Evolutionary conservation across 2,797 vertebrate species (phyloP).

Genomic region (Fistularia tabacaria): DNA sequence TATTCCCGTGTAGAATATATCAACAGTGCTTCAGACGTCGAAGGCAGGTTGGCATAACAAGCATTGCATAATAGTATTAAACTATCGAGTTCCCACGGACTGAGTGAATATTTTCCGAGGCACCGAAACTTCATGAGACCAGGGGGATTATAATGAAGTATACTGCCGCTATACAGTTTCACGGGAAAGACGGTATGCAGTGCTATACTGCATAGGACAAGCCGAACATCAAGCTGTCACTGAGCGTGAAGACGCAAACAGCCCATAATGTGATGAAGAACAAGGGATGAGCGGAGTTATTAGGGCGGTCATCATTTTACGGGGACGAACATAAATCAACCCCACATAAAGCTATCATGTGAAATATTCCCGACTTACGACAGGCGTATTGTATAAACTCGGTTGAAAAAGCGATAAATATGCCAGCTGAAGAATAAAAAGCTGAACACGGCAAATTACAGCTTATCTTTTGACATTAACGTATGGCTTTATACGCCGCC

Average conservation of each 20-base stretch:
- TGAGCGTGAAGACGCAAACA: constrained; percentile 24
- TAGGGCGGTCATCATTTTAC: constrained; percentile 34
- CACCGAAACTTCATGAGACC: background rate
- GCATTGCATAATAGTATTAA: too few species aligned
- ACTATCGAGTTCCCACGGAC: too few species aligned
- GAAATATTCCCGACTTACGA: background rate
- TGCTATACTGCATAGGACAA: constrained; percentile 27
- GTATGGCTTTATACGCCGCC: constrained; percentile 16
- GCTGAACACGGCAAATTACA: constrained; percentile 8
- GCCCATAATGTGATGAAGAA: constrained; percentile 46
- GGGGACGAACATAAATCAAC: constrained; percentile 36
- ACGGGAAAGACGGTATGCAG: constrained; percentile 42
- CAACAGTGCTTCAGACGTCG: too few species aligned
- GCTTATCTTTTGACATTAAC: constrained; percentile 21
- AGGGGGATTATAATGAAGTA: constrained; percentile 22
- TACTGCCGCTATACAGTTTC: constrained; percentile 24
- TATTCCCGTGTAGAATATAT: too few species aligned
- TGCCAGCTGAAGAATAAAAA: constrained; percentile 11
- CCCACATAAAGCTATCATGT: constrained; percentile 39
- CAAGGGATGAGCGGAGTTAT: constrained; percentile 7
- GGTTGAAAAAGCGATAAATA: constrained; percentile 29
- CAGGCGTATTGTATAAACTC: constrained; percentile 19
- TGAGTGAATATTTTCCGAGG: background rate
- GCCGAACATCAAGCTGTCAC: constrained; percentile 54
- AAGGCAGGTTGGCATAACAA: too few species aligned